phyloP scores from a whole-genome alignment of 2,888 invertebrate species.

The Ametastegia equiseti region DNA sequence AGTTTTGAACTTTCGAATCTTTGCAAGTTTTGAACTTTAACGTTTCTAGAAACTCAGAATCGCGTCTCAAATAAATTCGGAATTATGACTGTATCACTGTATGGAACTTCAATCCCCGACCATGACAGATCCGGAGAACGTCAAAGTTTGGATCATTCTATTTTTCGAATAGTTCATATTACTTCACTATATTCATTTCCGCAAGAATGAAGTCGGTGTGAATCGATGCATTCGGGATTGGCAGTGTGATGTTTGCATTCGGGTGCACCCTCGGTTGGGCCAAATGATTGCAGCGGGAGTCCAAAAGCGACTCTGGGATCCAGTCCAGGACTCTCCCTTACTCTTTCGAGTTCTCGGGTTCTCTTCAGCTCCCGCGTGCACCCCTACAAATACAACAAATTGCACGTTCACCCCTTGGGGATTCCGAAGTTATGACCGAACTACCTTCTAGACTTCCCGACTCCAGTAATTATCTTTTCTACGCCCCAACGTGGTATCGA shows the following conservation, averaged over 20 bases:
- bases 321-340: conserved; percentile 44
- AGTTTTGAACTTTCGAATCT: no score
- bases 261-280: conserved; percentile 7
- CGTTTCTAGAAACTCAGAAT: no score
- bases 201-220: not conserved
- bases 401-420: conserved; percentile 67
- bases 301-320: conserved; percentile 40
- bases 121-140: no score
- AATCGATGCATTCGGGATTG: not conserved
- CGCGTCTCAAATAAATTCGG: no score
- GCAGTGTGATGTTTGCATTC: conserved; percentile 37
- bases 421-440: conserved; percentile 71
- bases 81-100: no score
- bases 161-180: no score
- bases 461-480: conserved; percentile 72
- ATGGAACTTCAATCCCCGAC: no score
- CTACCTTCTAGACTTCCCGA: conserved; percentile 68
- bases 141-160: no score
- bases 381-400: conserved; percentile 66
- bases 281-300: conserved; percentile 33
- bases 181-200: no score
- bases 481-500: conserved; percentile 48
- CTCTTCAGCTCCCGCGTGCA: conserved; percentile 46
- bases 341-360: conserved; percentile 45
- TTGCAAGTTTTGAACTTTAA: no score